Conservation (phyloP, 2,113 vertebrate genomes). For the Neotoma lepida region DNA sequence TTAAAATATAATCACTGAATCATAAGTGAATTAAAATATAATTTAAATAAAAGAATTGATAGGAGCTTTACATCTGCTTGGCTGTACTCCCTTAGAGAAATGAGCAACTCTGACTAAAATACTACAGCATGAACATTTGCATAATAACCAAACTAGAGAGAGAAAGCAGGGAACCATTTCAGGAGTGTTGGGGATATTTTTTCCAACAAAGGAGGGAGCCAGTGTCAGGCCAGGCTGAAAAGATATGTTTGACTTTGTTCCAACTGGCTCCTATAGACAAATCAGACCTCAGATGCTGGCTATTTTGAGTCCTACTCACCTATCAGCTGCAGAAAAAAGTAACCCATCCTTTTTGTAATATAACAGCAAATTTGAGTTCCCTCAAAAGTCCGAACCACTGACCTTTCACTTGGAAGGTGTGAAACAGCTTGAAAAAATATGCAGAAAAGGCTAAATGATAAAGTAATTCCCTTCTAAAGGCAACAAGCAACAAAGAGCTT, state of each 20-base stretch:
- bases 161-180: background rate
- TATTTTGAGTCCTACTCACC: background rate
- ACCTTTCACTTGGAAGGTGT: background rate
- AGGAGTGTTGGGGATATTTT: background rate
- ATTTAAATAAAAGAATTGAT: background rate
- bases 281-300: background rate
- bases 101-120: background rate
- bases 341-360: background rate
- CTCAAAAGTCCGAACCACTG: background rate
- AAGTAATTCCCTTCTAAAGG: slow-evolving; percentile 20
- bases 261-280: background rate
- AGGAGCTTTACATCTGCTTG: background rate
- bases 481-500: slow-evolving; percentile 11
- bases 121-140: background rate
- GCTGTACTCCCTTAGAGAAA: background rate
- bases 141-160: background rate
- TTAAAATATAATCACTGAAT: background rate
- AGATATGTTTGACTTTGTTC: background rate
- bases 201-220: background rate
- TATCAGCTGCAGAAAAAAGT: background rate
- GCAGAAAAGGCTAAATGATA: background rate
- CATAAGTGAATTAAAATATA: background rate
- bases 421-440: background rate
- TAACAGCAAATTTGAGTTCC: background rate
- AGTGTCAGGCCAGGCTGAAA: background rate